phyloP scores from a whole-genome alignment of 2,113 vertebrate species.

The Lutjanus erythropterus region DNA sequence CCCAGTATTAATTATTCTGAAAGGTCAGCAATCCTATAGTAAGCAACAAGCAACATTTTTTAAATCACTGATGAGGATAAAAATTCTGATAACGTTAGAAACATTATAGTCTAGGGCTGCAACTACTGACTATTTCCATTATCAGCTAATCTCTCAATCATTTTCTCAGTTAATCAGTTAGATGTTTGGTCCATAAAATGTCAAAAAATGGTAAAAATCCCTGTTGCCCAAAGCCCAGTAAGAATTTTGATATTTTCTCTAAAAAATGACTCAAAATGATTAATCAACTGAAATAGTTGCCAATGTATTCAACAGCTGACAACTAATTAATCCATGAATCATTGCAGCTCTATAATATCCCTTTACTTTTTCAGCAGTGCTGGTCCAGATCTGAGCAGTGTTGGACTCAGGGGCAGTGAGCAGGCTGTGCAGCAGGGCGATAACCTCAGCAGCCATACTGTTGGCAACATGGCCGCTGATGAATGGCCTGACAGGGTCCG shows the following conservation, averaged over 20 bases:
- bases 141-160: too few species aligned
- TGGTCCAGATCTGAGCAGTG: slow-evolving; percentile 98
- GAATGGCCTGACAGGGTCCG: slow-evolving; percentile 95
- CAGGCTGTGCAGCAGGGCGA: slow-evolving; percentile 95
- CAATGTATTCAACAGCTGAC: too few species aligned
- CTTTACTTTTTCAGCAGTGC: slow-evolving; percentile 94
- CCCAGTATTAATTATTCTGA: neutral
- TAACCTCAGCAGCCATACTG: slow-evolving; percentile 99
- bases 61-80: neutral
- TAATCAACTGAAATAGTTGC: too few species aligned
- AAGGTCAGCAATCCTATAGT: neutral
- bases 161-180: too few species aligned
- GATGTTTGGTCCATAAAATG: too few species aligned
- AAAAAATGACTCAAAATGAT: too few species aligned
- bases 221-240: too few species aligned
- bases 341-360: too few species aligned
- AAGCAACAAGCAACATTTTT: neutral
- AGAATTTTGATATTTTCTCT: too few species aligned
- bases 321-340: too few species aligned
- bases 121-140: too few species aligned
- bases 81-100: neutral
- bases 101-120: neutral
- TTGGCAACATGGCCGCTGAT: slow-evolving; percentile 99
- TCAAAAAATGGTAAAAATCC: too few species aligned
- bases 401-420: slow-evolving; percentile 97